Conservation (phyloP, 2,797 vertebrate genomes). For the Sebastes oblongus region DNA sequence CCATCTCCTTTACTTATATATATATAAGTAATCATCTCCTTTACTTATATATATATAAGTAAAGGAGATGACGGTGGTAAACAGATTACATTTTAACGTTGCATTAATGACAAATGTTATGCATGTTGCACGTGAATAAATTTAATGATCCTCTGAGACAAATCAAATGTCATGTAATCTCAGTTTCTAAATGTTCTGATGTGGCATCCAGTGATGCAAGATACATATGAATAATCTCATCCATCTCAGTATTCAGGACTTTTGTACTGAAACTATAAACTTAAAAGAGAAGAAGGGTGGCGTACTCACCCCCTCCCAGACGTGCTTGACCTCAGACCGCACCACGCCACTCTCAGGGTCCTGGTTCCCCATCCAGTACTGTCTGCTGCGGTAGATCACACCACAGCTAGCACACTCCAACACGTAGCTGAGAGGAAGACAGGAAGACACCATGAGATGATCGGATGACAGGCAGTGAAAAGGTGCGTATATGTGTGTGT, state of each 20-base stretch:
- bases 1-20: too few species aligned
- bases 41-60: too few species aligned
- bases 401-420: slow-evolving; percentile 85
- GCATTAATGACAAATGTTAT: neutral
- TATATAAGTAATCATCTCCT: too few species aligned
- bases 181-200: neutral
- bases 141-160: neutral
- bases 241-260: neutral
- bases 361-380: slow-evolving; percentile 88
- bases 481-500: neutral
- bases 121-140: neutral
- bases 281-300: neutral
- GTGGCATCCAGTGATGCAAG: neutral
- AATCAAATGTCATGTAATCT: neutral
- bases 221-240: neutral
- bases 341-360: slow-evolving; percentile 85
- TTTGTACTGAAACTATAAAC: neutral
- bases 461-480: neutral
- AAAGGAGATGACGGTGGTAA: too few species aligned
- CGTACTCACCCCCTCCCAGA: slow-evolving; percentile 83
- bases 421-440: slow-evolving; percentile 76
- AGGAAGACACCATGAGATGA: neutral
- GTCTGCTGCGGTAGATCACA: slow-evolving; percentile 87
- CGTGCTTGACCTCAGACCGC: slow-evolving; percentile 84
- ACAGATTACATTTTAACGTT: neutral